These are phyloP conservation scores for Zootermopsis nevadensis DNA, from an alignment of 2,888 invertebrate species.

Conservation along the genomic window DNA sequence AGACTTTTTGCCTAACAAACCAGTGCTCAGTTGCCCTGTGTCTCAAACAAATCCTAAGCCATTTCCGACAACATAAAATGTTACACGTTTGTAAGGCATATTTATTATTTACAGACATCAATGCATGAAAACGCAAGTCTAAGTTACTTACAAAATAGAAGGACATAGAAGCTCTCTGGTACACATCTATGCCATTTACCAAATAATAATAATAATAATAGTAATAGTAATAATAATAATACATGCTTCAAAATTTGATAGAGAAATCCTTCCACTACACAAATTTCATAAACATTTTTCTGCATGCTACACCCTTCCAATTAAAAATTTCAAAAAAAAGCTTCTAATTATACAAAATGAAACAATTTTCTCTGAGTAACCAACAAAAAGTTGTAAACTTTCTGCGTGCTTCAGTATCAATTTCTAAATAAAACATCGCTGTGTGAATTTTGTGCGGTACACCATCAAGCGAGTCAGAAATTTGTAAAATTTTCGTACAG, in stretches of 20 bases:
- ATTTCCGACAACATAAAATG: slow-evolving; percentile 44
- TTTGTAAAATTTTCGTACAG: too few relatives aligned
- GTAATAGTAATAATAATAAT: background rate
- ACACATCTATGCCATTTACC: slow-evolving; percentile 26
- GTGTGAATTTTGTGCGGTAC: too few relatives aligned
- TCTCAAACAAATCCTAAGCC: background rate
- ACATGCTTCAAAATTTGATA: slow-evolving; percentile 16
- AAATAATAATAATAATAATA: background rate
- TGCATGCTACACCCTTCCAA: slow-evolving; percentile 20
- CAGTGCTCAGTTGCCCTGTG: background rate
- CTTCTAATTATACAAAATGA: slow-evolving; percentile 28
- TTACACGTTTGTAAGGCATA: slow-evolving; percentile 45
- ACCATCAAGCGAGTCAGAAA: too few relatives aligned
- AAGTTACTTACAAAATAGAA: background rate
- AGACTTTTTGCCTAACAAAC: background rate
- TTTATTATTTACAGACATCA: slow-evolving; percentile 47
- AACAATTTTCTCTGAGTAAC: slow-evolving; percentile 8
- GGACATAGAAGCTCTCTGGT: background rate
- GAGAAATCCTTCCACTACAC: slow-evolving; percentile 40
- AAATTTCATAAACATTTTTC: slow-evolving; percentile 32
- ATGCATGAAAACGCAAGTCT: slow-evolving; percentile 18
- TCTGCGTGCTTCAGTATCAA: too few relatives aligned
- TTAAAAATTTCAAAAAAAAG: slow-evolving; percentile 5
- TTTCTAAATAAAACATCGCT: too few relatives aligned
- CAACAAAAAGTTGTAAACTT: background rate